These are phyloP conservation scores for Scomber scombrus DNA, from an alignment of 2,113 vertebrate genomes.

Conservation along the genomic window DNA sequence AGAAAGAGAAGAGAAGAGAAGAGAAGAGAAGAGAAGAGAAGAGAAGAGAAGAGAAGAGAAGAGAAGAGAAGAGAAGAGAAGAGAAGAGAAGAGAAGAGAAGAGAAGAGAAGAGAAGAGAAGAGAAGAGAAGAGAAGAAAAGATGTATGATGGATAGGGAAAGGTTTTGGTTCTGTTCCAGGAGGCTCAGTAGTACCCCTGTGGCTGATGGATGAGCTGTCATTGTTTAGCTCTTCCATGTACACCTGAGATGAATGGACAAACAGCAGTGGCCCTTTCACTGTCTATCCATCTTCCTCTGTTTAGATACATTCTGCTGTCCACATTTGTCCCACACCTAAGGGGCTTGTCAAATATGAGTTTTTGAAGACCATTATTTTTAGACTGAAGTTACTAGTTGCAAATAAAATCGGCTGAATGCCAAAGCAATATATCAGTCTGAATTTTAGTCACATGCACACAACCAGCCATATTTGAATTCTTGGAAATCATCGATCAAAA, in stretches of 20 bases:
- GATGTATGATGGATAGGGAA: slow-evolving; percentile 55
- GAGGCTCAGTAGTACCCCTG: slow-evolving; percentile 71
- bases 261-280: slow-evolving; percentile 72
- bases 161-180: slow-evolving; percentile 79
- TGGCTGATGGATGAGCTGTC: slow-evolving; percentile 83
- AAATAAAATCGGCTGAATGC: neutral
- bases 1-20: no score
- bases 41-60: neutral
- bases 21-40: no score
- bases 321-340: slow-evolving; percentile 37
- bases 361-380: slow-evolving; percentile 59
- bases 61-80: slow-evolving; percentile 20
- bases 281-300: slow-evolving; percentile 72
- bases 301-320: slow-evolving; percentile 63
- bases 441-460: neutral
- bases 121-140: slow-evolving; percentile 30
- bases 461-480: slow-evolving; percentile 25
- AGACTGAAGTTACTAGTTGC: slow-evolving; percentile 26
- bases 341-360: slow-evolving; percentile 21
- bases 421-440: slow-evolving; percentile 17
- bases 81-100: slow-evolving; percentile 14
- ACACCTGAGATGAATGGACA: slow-evolving; percentile 81
- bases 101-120: slow-evolving; percentile 1
- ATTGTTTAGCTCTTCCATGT: slow-evolving; percentile 69
- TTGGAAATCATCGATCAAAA: neutral